Base-by-base conservation (phyloP, 1,140 invertebrate species). In the Armadillidium nasatum region DNA sequence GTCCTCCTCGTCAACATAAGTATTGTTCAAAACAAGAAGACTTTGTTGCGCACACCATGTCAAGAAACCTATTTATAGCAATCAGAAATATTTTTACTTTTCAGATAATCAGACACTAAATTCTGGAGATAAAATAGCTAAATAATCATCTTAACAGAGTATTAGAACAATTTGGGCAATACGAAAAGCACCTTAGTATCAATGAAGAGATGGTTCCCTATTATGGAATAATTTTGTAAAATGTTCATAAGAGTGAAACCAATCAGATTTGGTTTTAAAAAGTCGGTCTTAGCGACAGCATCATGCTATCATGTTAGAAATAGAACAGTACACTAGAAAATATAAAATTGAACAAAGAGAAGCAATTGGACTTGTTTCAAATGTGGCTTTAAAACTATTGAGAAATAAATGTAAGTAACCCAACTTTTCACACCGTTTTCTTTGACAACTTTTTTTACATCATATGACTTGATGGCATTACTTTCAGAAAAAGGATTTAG, bases 171-270 rank as follows among this genome's bases (percentile, higher is more conserved):
- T 82, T 81, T 76, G 76, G 76, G 72, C 70, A 81, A 33, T 78
- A 77, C 69, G 77, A 76, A 77, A 79, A 83, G 82, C n/a, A 81
- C 69, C 76, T 84, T 11, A 82, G 82, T 60, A 82, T 87, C 76
- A 85, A 87, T 84, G 86, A 87, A 82, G 80, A 83, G 77, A 87
- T 87, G 86, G 83, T 87, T 44, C 84, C 84, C 72, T 87, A 87
- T 81, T 87, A 84, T 84, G 87, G 86, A 71, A 81, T 85, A 88
- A 81, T 82, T 80, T 70, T 83, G 81, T 68, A 86, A 87, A 82
- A 85, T 86, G 81, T 85, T 84, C 77, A 86, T 86, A 71, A 82
- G 83, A 82, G 85, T 84, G 60, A 87, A 87, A 82, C 84, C 85
- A 72, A 84, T 87, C 77, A 82, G 83, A 76, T 86, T 84, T 82